phyloP scores from a whole-genome alignment of 1,140 invertebrate genomes.

The Procambarus virginalis region DNA sequence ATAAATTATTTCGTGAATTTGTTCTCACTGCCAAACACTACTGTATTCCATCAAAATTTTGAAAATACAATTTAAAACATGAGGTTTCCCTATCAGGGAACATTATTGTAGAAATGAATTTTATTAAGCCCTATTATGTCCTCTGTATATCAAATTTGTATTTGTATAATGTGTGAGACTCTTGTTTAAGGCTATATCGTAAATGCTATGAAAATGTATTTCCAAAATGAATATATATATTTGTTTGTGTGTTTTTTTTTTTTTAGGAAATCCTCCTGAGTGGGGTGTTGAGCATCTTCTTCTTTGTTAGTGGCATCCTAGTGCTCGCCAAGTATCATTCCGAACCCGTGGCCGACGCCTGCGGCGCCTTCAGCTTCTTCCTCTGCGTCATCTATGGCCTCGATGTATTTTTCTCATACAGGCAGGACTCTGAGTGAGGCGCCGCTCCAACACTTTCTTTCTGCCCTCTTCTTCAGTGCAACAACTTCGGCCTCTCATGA shows the following conservation, averaged over 20 bases:
- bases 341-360: neutral
- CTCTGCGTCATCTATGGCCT: neutral
- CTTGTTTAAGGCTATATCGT: neutral
- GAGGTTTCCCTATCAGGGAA: neutral
- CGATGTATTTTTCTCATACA: slow-evolving; percentile 33
- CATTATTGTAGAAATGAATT: neutral
- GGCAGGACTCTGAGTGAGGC: slow-evolving; percentile 22
- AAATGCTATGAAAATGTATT: too few species aligned
- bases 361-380: slow-evolving; percentile 44
- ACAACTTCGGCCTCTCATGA: too few species aligned
- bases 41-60: too few species aligned
- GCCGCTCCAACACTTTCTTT: too few species aligned
- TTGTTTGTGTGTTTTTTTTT: too few species aligned
- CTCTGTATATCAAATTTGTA: neutral
- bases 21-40: too few species aligned
- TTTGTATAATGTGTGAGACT: neutral
- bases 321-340: neutral
- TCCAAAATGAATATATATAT: neutral
- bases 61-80: neutral
- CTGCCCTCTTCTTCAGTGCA: too few species aligned
- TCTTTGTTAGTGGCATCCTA: slow-evolving; percentile 9
- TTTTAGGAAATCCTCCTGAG: slow-evolving; percentile 30
- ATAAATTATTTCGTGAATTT: too few species aligned
- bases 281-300: slow-evolving; percentile 8
- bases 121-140: neutral